These are phyloP conservation scores for Melanerpes aurifrons DNA, from an alignment of 2,113 vertebrate species.

Conservation along the genomic window DNA sequence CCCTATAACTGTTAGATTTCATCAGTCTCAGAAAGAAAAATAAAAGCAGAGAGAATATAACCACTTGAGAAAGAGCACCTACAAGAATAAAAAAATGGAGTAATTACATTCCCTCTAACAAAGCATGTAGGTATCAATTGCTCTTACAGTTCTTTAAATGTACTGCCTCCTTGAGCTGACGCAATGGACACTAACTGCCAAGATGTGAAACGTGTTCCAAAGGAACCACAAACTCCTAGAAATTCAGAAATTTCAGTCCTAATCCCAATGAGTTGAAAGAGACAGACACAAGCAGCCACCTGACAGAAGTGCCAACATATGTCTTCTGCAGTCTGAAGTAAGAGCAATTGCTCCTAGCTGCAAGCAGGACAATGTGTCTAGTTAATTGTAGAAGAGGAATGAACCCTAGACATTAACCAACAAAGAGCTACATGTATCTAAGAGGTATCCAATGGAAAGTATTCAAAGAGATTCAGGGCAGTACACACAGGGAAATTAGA, in stretches of 20 bases:
- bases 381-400: background rate
- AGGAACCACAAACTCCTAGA: background rate
- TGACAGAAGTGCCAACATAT: background rate
- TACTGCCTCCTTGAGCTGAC: background rate
- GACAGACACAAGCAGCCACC: background rate
- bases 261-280: background rate
- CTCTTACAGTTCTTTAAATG: background rate
- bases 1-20: background rate
- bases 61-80: background rate
- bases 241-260: background rate
- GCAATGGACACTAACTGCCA: background rate
- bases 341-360: background rate
- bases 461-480: background rate
- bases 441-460: background rate
- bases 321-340: background rate
- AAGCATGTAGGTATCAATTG: background rate
- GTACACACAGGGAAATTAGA: background rate
- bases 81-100: background rate
- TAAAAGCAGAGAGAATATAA: background rate
- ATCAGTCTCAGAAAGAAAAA: background rate
- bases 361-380: background rate
- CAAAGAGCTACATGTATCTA: background rate
- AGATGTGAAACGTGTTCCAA: background rate
- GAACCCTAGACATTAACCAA: background rate
- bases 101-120: background rate